Evolutionary conservation across 2,113 vertebrate species (phyloP).

Genomic region (Psittacula cyanocephala): DNA sequence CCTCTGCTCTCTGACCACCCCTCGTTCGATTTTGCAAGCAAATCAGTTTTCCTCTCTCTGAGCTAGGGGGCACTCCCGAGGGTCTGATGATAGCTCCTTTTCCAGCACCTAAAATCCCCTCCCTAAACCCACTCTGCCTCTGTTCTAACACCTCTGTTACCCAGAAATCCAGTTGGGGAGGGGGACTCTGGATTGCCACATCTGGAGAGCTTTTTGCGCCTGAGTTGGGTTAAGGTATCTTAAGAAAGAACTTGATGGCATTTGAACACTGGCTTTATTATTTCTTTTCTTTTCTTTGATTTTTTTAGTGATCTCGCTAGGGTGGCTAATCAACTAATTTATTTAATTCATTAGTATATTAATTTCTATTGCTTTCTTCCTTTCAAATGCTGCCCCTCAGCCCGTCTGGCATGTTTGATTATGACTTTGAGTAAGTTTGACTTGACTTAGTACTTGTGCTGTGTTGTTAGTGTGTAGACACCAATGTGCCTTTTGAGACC

Average conservation of each 20-base stretch:
- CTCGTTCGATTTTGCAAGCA: neutral
- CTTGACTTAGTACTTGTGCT: conserved; percentile 88
- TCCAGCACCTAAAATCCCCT: neutral
- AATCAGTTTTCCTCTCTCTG: neutral
- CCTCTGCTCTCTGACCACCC: neutral
- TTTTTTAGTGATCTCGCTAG: conserved; percentile 68
- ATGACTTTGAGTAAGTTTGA: conserved; percentile 99
- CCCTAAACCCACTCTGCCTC: neutral
- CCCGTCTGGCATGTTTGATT: conserved; percentile 99
- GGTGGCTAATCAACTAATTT: conserved; percentile 82
- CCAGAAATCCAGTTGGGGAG: conserved; percentile 10
- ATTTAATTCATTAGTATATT: conserved; percentile 83
- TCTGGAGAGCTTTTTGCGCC: conserved; percentile 37
- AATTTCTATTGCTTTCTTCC: conserved; percentile 96
- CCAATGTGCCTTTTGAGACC: conserved; percentile 73
- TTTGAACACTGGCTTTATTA: conserved; percentile 55
- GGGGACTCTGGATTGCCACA: conserved; percentile 1
- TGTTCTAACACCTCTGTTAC: neutral
- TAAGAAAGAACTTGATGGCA: conserved; percentile 24
- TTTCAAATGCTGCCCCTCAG: conserved; percentile 91
- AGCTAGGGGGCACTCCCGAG: neutral
- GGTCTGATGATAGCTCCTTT: neutral
- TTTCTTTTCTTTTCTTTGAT: neutral
- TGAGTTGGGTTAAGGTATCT: neutral
- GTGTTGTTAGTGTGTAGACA: conserved; percentile 79